phyloP scores from a whole-genome alignment of 1,140 invertebrate species.

The Cepaea nemoralis region DNA sequence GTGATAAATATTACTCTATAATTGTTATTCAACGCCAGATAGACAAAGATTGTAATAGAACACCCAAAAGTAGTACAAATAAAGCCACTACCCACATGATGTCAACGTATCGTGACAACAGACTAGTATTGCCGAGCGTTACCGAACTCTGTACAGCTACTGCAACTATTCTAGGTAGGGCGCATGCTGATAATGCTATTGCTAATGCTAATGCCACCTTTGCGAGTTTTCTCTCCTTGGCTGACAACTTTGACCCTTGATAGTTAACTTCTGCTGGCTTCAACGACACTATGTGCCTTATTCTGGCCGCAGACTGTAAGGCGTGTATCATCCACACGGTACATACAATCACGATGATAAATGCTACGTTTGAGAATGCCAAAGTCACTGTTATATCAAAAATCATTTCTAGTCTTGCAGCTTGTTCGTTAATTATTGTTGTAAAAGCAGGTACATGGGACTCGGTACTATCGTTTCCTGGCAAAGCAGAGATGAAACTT shows the following conservation, averaged over 20 bases:
- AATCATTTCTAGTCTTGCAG: background rate
- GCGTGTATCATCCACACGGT: slow-evolving; percentile 2
- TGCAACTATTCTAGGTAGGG: background rate
- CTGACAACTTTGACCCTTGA: background rate
- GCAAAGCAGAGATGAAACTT: background rate
- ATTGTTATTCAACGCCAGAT: background rate
- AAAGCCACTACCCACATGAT: background rate
- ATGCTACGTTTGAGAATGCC: background rate
- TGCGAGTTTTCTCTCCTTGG: background rate
- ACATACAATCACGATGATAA: background rate
- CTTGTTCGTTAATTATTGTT: background rate
- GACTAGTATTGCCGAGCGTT: background rate
- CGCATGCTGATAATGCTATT: background rate
- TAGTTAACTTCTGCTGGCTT: background rate
- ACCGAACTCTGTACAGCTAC: background rate
- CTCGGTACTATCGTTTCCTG: background rate
- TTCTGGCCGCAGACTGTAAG: background rate
- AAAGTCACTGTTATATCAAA: background rate
- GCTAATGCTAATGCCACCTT: background rate
- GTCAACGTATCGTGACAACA: no score
- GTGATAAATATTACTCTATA: background rate
- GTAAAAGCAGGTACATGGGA: background rate
- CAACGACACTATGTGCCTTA: background rate
- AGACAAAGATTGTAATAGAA: background rate
- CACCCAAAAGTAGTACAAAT: slow-evolving; percentile 1